Evolutionary conservation across 2,888 invertebrate species (phyloP), one percentile per base, ranked within the genome.

Genomic region (Nomada flava): DNA sequence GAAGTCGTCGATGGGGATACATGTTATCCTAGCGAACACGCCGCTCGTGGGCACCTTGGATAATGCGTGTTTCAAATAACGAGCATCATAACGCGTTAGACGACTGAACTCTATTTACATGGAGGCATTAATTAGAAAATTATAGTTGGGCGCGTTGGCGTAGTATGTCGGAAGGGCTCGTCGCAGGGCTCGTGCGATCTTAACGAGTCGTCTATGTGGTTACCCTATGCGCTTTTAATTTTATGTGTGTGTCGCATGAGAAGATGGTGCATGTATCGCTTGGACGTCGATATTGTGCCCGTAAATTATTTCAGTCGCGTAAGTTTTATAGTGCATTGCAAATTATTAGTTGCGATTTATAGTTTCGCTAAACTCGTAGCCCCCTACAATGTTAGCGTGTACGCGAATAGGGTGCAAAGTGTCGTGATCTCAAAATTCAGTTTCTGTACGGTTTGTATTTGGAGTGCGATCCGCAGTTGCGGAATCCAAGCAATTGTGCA

Each of bases 61-160:
- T 89, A 88, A 88, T 88, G 83, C 86, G 84, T 80, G 84, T 86
- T 86, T 84, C 80, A 86, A 89, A 88, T 91, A 91, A 91, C 90
- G 86, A 91, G 87, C 88, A 74, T 84, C 80, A 82, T 87, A 90
- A 87, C 82, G 86, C 86, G 80, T 85, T 80, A 73, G 76, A 87
- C 84, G 85, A 89, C 85, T 90, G 83, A 86, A 87, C 86, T 88
- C 78, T 87, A 91, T 91, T 91, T 90, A 88, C 90, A 91, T 90
- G 89, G 84, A 84, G 79, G 79, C 88, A 91, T 90, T 89, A 91
- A 91, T 90, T 90, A 89, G 84, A 86, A 89, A 90, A 91, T 86
- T 77, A 84, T 79, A 83, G 76, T 86, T 83, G 60, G 50, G 20
- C 53, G 70, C 76, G 76, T 62, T 59, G 64, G 62, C 72, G 79